Percentiles rank a stretch among this genome's conserved stretches.
Evolutionary conservation across 2,113 vertebrate species (phyloP).

Genomic region (Alces alces): DNA sequence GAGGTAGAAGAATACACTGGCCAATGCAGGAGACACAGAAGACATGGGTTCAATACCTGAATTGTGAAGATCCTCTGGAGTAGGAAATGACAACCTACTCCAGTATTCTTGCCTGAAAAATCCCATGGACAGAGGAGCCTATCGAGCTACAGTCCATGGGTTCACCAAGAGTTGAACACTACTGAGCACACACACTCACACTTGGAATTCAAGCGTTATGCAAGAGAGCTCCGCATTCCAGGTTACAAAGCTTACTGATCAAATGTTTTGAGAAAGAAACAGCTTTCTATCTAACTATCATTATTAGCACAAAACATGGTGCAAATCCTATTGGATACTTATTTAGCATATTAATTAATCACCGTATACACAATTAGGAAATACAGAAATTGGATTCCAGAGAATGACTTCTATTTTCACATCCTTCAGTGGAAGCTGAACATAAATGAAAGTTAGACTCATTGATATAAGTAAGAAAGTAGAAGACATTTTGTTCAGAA

Average conservation of each 20-base stretch:
- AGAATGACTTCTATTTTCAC: not conserved
- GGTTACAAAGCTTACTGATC: not conserved
- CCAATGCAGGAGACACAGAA: not conserved
- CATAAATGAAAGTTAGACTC: not conserved
- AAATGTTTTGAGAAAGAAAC: not conserved
- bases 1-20: not conserved
- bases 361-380: not conserved
- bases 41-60: not conserved
- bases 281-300: not conserved
- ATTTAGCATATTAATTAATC: not conserved
- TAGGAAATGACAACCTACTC: not conserved
- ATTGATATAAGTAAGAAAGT: not conserved
- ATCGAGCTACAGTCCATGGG: not conserved
- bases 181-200: not conserved
- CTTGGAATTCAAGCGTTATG: not conserved
- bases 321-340: not conserved
- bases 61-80: not conserved
- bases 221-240: not conserved
- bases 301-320: not conserved
- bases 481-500: not conserved
- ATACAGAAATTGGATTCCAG: not conserved
- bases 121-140: not conserved
- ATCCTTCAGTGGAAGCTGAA: not conserved
- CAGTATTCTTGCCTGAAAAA: not conserved
- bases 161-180: not conserved